These are phyloP conservation scores for Oceanites oceanicus DNA, from an alignment of 2,113 vertebrate species.

Conservation along the genomic window DNA sequence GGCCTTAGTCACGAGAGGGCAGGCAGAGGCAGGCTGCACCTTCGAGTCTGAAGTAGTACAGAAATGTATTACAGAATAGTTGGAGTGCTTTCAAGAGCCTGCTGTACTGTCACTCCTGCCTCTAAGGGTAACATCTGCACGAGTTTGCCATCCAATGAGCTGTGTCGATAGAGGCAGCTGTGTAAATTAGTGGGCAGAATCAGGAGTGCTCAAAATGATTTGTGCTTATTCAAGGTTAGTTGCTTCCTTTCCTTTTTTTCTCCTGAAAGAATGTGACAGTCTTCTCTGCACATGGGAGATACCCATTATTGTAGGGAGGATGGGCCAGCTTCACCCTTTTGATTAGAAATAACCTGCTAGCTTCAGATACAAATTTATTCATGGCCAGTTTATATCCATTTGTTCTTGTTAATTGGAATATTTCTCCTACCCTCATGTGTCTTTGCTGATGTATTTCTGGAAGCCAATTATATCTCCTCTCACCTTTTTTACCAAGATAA, in stretches of 20 bases:
- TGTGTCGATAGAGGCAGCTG: not conserved
- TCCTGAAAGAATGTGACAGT: not conserved
- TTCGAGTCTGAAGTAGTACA: not conserved
- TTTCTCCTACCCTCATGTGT: not conserved
- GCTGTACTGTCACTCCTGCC: not conserved
- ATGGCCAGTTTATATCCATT: not conserved
- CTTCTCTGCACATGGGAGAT: not conserved
- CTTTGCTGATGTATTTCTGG: not conserved
- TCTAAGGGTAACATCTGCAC: not conserved
- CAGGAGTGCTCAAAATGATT: not conserved
- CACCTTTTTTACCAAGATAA: not conserved
- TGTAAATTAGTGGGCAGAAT: not conserved
- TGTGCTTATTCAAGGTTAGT: not conserved
- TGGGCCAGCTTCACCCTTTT: not conserved
- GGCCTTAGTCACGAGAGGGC: not conserved
- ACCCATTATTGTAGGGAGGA: not conserved
- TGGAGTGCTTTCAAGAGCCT: not conserved
- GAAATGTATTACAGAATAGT: rapidly evolving
- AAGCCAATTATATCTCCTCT: not conserved
- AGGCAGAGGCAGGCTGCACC: not conserved
- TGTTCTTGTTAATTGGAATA: not conserved
- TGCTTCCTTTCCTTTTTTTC: not conserved
- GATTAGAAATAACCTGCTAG: not conserved
- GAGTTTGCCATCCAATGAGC: not conserved
- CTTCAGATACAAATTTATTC: not conserved